Conservation (phyloP, 2,888 invertebrate genomes). For the Melolontha melolontha region DNA sequence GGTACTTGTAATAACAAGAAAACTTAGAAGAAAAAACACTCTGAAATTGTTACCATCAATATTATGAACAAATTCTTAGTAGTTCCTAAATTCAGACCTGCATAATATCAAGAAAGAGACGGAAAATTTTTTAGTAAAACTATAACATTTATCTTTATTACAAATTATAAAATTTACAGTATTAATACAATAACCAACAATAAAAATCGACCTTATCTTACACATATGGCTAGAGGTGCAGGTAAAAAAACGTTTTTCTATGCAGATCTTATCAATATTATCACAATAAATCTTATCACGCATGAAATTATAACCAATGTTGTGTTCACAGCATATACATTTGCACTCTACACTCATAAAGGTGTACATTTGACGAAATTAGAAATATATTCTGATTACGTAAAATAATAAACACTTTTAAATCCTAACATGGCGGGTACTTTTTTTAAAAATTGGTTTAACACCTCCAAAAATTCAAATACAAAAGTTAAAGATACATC, state of each 20-base stretch:
- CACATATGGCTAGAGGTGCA: background rate
- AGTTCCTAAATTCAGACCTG: too few species aligned
- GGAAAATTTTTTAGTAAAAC: too few species aligned
- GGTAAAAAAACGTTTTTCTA: slow-evolving; percentile 25
- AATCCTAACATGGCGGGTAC: slow-evolving; percentile 22
- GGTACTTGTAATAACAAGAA: too few species aligned
- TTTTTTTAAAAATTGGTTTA: slow-evolving; percentile 38
- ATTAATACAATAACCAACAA: slow-evolving; percentile 2
- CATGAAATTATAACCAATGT: slow-evolving; percentile 35
- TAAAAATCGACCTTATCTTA: background rate
- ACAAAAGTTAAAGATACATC: slow-evolving; percentile 19
- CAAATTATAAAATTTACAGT: too few species aligned
- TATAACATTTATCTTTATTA: too few species aligned
- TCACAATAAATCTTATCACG: slow-evolving; percentile 44
- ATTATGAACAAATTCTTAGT: too few species aligned
- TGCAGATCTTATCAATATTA: slow-evolving; percentile 47
- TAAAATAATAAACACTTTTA: background rate
- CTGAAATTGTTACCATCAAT: too few species aligned
- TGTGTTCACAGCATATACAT: too few species aligned
- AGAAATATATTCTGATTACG: background rate
- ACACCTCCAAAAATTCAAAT: slow-evolving; percentile 3
- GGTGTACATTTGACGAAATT: background rate
- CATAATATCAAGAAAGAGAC: too few species aligned
- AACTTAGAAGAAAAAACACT: too few species aligned
- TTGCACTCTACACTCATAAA: background rate